Base-by-base conservation (phyloP, 1,140 invertebrate genomes). In the Hypothenemus hampei region DNA sequence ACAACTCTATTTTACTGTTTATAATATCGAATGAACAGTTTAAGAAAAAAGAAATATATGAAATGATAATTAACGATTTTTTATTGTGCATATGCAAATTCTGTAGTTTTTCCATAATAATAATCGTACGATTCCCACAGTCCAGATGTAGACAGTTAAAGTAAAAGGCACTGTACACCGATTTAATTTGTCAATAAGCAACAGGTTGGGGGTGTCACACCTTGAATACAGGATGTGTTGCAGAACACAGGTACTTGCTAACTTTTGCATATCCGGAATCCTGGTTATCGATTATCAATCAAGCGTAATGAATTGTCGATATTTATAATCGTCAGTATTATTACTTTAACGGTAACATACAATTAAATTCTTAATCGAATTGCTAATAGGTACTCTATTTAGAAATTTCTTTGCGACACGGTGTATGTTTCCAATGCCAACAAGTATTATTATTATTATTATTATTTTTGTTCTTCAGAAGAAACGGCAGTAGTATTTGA, bases 401-500 rank as follows among this genome's bases (percentile, higher is more conserved):
- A n/a, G n/a, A n/a, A n/a, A n/a, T n/a, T n/a, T n/a, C n/a, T n/a
- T n/a, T n/a, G n/a, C n/a, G n/a, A n/a, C n/a, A n/a, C n/a, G n/a
- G n/a, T n/a, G n/a, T n/a, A n/a, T n/a, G n/a, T n/a, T n/a, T n/a
- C n/a, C n/a, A n/a, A n/a, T n/a, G n/a, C n/a, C n/a, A n/a, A n/a
- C n/a, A n/a, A n/a, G n/a, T n/a, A n/a, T n/a, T n/a, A n/a, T n/a
- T n/a, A n/a, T n/a, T n/a, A n/a, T n/a, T n/a, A n/a, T n/a, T n/a
- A n/a, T n/a, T n/a, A n/a, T n/a, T n/a, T n/a, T n/a, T n/a, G n/a
- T n/a, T n/a, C n/a, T n/a, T n/a, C n/a, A 16, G 35, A 37, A 49
- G 46, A 49, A 49, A 49, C 21, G 29, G 26, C 29, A 33, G 18
- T 23, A 15, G 6, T 19, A 37, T 49, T 49, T 49, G 21, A 49